Base-by-base conservation (phyloP, 2,797 vertebrate species). In the Vireo griseus region DNA sequence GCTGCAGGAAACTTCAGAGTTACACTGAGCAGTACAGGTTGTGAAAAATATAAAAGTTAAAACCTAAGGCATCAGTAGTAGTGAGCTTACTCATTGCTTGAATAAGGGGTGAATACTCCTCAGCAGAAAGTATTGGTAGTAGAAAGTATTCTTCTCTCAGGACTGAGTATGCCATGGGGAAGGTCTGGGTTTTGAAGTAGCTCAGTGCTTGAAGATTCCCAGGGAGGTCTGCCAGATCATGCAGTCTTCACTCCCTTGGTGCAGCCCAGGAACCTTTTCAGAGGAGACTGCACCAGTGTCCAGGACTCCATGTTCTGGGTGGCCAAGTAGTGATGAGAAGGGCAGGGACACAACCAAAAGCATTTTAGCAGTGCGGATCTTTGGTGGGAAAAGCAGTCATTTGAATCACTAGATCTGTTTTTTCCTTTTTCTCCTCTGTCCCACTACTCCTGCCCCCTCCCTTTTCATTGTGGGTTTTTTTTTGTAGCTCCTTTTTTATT, bases 401-500 rank as follows among this genome's bases (percentile, higher is more conserved):
- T 67, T 50, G 11, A 69, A 63, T 77, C 16, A 10, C 17, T 88
- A 44, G 24, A 51, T 71, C 28, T 26, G 9, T 0, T 71, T 77
- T 31, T 63, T 13, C 11, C 22, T 18, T 79, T 76, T 75, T 71
- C 11, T 72, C 16, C 29, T 22, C 52, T 71, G 50, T 65, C 33
- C 40, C 25, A 37, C 29, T 35, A 50, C 12, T 8, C 13, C 3
- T 20, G 18, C 5, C 5, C 5, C 5, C 4, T 7, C 8, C 11
- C 5, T 12, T 10, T 16, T 15, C 40, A 5, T 16, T 31, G 16
- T 24, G 4, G 5, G 1, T 3, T 1, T 6, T 55, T 39, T 50
- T 58, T 68, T 54, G 52, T 31, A 69, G 10, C 22, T 79, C 16
- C 3, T 52, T 88, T 83, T 88, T 78, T 31, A 10, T 71, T 83